Conservation (phyloP, 2,113 vertebrate species). For the Struthidea cinerea region DNA sequence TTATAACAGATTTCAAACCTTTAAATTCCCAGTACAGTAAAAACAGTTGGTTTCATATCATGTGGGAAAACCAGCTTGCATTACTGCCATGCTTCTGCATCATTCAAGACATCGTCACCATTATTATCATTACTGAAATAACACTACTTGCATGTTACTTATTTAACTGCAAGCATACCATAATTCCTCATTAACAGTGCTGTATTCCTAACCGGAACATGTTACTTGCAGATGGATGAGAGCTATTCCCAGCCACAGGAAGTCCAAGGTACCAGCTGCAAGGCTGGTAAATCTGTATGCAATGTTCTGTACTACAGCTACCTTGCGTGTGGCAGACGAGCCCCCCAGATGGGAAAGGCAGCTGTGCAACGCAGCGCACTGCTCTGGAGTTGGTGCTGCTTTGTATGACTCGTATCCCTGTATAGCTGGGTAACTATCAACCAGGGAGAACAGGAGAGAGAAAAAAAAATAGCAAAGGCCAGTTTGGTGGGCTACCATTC, state of each 20-base stretch:
- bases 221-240: neutral
- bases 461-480: neutral
- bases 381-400: neutral
- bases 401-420: neutral
- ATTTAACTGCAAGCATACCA: neutral
- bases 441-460: neutral
- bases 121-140: neutral
- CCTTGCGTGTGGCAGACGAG: neutral
- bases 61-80: neutral
- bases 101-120: neutral
- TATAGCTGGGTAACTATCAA: neutral
- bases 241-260: neutral
- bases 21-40: neutral
- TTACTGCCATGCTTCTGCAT: neutral
- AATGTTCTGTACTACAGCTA: neutral
- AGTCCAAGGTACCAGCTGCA: neutral
- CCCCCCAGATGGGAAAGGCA: neutral
- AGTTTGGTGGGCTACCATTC: neutral
- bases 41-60: neutral
- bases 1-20: neutral
- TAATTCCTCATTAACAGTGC: neutral
- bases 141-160: neutral
- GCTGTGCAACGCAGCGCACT: neutral
- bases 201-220: neutral
- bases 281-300: neutral